A percentile compares a stretch with the other conserved stretches of the same genome.
These are phyloP conservation scores for Drosophila greeni DNA, from an alignment of 2,888 invertebrate genomes.

Conservation along the genomic window DNA sequence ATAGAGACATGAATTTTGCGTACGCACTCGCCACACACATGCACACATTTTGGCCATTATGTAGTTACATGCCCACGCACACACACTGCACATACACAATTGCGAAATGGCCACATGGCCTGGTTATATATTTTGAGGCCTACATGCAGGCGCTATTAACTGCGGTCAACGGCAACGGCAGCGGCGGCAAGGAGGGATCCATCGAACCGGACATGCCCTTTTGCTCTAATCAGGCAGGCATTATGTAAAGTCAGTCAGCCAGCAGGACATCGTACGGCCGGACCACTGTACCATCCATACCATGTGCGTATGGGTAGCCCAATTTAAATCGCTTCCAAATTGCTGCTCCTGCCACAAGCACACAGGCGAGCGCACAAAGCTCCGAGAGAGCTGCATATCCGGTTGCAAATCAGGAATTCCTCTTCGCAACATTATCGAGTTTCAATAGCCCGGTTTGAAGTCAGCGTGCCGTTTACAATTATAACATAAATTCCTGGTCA, in stretches of 20 bases:
- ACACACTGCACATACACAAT: slow-evolving; percentile 27
- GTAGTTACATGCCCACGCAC: slow-evolving; percentile 25
- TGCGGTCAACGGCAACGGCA: slow-evolving; percentile 44
- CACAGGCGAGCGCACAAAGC: slow-evolving; percentile 43
- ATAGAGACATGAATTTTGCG: slow-evolving; percentile 71
- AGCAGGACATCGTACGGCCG: slow-evolving; percentile 30
- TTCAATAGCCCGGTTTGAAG: slow-evolving; percentile 2
- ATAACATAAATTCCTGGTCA: slow-evolving; percentile 37
- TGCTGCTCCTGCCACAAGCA: slow-evolving; percentile 25
- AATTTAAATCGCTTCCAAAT: slow-evolving; percentile 56
- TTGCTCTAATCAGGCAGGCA: slow-evolving; percentile 64
- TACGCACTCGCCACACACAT: slow-evolving; percentile 54
- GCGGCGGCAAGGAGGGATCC: not conserved
- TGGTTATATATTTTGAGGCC: slow-evolving; percentile 63
- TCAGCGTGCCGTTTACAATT: slow-evolving; percentile 24
- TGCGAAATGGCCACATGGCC: slow-evolving; percentile 50
- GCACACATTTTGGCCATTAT: slow-evolving; percentile 39
- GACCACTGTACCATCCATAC: slow-evolving; percentile 28
- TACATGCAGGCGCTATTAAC: slow-evolving; percentile 64
- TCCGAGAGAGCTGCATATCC: slow-evolving; percentile 31
- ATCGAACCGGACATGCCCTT: slow-evolving; percentile 8
- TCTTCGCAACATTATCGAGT: slow-evolving; percentile 21
- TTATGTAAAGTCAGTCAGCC: slow-evolving; percentile 67
- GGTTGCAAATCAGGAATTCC: slow-evolving; percentile 29
- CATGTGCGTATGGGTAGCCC: slow-evolving; percentile 47